Evolutionary conservation across 2,113 vertebrate species (phyloP).

Genomic region (Acinonyx jubatus): DNA sequence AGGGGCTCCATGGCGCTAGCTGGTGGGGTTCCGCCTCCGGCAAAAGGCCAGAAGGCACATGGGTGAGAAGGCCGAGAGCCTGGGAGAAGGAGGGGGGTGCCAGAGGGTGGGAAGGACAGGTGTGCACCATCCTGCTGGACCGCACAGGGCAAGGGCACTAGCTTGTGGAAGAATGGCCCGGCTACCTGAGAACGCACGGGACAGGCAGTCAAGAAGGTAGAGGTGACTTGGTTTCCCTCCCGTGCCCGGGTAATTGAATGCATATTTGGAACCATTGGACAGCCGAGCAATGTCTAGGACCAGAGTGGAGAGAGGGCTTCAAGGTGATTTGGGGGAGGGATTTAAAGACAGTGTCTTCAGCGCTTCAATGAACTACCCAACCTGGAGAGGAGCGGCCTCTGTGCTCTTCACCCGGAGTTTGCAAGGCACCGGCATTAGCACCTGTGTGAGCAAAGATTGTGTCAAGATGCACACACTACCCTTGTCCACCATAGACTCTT

Average conservation of each 20-base stretch:
- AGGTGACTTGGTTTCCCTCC: neutral
- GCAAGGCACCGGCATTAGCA: too few species aligned
- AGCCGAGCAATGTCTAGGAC: too few species aligned
- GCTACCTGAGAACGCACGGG: neutral
- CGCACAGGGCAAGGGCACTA: too few species aligned
- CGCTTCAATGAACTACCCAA: neutral
- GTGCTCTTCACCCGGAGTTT: neutral
- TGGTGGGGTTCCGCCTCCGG: too few species aligned
- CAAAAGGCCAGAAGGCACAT: too few species aligned
- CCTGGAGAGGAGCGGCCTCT: neutral
- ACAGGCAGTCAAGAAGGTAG: neutral
- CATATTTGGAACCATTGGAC: neutral
- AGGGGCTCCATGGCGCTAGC: too few species aligned
- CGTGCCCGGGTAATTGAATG: neutral
- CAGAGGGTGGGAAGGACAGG: too few species aligned
- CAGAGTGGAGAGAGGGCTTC: neutral
- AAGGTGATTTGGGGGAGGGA: neutral
- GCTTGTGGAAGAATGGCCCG: too few species aligned
- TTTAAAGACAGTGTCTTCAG: neutral
- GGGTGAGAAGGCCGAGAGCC: neutral
- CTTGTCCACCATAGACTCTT: neutral
- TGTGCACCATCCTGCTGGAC: too few species aligned
- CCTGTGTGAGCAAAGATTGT: neutral
- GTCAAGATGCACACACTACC: fast-evolving
- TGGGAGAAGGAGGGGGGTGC: neutral